Evolutionary conservation across 2,797 vertebrate genomes (phyloP).

Genomic region (Eidolon dupreanum): DNA sequence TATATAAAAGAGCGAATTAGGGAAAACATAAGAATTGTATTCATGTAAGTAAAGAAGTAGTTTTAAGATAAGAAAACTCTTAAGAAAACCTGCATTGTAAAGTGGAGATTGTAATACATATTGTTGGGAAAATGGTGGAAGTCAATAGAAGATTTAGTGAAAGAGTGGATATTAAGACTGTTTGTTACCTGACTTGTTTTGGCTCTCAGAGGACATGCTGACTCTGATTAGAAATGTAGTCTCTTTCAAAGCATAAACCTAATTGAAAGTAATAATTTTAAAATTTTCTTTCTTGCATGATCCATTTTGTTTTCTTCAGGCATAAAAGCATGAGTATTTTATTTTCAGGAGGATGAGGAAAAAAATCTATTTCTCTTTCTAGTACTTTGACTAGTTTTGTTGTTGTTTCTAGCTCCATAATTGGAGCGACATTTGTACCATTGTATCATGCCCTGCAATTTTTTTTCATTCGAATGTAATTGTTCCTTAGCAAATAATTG

Average conservation of each 20-base stretch:
- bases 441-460: neutral
- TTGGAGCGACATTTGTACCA: conserved; percentile 19
- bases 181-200: neutral
- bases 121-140: neutral
- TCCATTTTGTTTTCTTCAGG: neutral
- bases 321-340: conserved; percentile 35
- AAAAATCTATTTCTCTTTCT: neutral
- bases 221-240: conserved; percentile 34
- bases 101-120: neutral
- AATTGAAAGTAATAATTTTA: neutral
- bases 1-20: neutral
- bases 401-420: conserved; percentile 32
- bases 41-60: neutral
- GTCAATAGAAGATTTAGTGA: neutral
- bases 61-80: neutral
- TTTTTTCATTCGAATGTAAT: conserved; percentile 60
- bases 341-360: conserved; percentile 19
- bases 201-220: conserved; percentile 26
- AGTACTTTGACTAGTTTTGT: conserved; percentile 7
- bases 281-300: neutral
- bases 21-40: neutral
- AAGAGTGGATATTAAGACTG: neutral
- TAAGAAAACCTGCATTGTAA: neutral
- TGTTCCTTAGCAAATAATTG: conserved; percentile 72
- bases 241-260: neutral